Base-by-base conservation (phyloP, 2,113 vertebrate genomes). In the Noturus placidus region DNA sequence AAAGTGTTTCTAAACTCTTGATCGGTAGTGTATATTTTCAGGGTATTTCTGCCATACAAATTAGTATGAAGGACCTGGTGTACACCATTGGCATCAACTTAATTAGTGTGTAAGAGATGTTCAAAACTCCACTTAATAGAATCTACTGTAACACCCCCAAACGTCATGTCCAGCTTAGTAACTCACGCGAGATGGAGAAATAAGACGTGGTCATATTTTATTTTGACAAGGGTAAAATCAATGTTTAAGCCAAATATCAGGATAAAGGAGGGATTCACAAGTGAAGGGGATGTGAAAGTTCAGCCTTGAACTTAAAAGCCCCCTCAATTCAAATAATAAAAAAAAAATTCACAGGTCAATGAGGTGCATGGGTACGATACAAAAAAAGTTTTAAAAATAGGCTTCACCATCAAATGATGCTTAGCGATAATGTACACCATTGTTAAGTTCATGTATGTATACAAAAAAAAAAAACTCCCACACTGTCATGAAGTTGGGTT, bases 161-260 rank as follows among this genome's bases (percentile, higher is more conserved):
- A 46, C 6, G 5, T 46, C 42, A 46, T 20, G 54, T 57, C 54
- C 5, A 10, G 38, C 20, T 25, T 8, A 25, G 56, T 38, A 20
- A 83, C 14, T 33, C 69, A 33, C 20, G 14, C 33, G 86, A 35
- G 79, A 74, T 10, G 13, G 13, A 54, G 20, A 69, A 59, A 65
- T 19, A 59, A 59, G 76, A 81, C 92, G 87, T 90, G 91, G 93
- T 94, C 88, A 92, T 90, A 87, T 93, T 96, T 96, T 95, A 96
- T 94, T 95, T 94, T 92, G 93, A 95, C 94, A 93, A 94, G 92
- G 94, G 91, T 94, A 94, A 94, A 95, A 94, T 91, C 92, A 94
- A 94, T 94, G 93, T 87, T 91, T 87, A 91, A 93, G 90, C 93
- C 94, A 91, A 93, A 92, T 93, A 93, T 74, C 52, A 63, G 76